phyloP scores from a whole-genome alignment of 2,113 vertebrate species.

The Okapia johnstoni region DNA sequence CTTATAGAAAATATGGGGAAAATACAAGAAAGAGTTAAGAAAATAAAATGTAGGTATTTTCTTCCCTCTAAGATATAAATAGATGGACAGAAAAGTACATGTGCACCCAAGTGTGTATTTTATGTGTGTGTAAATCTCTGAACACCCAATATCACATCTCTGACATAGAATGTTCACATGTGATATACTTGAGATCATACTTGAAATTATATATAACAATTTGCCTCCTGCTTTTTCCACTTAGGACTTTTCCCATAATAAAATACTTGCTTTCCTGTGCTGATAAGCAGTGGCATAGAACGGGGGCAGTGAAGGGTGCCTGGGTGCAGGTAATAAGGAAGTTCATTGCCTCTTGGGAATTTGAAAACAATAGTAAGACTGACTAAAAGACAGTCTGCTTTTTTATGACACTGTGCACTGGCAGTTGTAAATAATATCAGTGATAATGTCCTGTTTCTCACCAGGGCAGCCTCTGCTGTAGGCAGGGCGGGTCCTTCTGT shows the following conservation, averaged over 20 bases:
- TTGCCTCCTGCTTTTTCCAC: not conserved
- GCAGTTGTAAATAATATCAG: not conserved
- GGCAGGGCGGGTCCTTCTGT: not conserved
- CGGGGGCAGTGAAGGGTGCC: not conserved
- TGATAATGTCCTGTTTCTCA: not conserved
- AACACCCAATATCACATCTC: not conserved
- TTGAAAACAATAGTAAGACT: not conserved
- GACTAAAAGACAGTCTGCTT: not conserved
- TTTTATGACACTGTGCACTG: not conserved
- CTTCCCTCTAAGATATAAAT: not conserved
- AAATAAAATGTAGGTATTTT: conserved; percentile 8
- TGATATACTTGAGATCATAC: not conserved
- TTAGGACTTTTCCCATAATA: not conserved
- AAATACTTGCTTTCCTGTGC: not conserved
- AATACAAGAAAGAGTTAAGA: not conserved
- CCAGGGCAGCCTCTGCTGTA: not conserved
- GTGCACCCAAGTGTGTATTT: not conserved
- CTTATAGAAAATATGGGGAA: not conserved
- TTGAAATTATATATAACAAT: not conserved
- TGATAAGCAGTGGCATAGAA: not conserved
- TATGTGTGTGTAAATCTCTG: not conserved
- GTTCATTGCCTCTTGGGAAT: not conserved
- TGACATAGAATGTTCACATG: not conserved
- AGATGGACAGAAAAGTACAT: too few relatives aligned
- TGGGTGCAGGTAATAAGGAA: not conserved